phyloP scores from a whole-genome alignment of 2,797 vertebrate genomes.

The Xiphophorus birchmanni region DNA sequence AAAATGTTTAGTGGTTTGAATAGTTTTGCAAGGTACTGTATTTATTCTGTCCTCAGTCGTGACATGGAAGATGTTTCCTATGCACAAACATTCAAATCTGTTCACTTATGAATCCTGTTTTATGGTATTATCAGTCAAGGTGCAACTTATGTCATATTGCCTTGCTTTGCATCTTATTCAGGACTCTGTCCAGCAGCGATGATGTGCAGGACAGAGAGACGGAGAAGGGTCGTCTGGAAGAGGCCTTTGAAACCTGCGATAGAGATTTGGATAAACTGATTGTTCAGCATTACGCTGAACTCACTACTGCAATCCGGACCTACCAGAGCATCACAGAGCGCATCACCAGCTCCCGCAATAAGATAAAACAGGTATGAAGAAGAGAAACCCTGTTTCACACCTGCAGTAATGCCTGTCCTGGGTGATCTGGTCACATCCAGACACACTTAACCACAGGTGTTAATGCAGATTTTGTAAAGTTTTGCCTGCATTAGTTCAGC shows the following conservation, averaged over 20 bases:
- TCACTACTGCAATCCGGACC: constrained; percentile 96
- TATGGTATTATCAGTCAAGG: neutral
- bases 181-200: constrained; percentile 93
- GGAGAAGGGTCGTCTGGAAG: constrained; percentile 93
- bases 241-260: constrained; percentile 96
- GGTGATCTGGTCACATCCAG: neutral
- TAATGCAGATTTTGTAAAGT: neutral
- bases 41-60: neutral
- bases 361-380: constrained; percentile 90
- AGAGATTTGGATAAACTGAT: constrained; percentile 91
- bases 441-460: neutral
- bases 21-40: neutral
- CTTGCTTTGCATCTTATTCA: constrained; percentile 50
- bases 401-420: neutral
- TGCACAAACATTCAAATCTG: neutral
- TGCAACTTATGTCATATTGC: neutral
- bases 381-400: neutral
- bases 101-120: neutral
- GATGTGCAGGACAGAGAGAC: constrained; percentile 96
- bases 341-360: constrained; percentile 96
- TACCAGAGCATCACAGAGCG: constrained; percentile 99
- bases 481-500: neutral
- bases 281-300: constrained; percentile 94
- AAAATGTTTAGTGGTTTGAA: neutral
- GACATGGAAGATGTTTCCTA: neutral